Evolutionary conservation across 2,888 invertebrate genomes (phyloP).

Genomic region (Elysia crispata): DNA sequence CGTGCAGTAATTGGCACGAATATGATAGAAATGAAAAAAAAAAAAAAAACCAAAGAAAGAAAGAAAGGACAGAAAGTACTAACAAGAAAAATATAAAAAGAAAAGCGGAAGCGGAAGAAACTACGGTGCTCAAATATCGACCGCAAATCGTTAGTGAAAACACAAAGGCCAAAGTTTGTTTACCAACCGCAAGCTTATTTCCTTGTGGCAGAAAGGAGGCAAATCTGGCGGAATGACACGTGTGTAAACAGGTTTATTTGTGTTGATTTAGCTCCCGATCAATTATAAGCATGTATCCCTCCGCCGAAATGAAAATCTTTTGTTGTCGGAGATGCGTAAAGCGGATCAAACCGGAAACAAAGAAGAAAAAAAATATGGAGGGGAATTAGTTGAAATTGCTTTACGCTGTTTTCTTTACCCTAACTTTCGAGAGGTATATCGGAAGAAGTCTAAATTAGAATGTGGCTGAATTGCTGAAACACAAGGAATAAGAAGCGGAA

Average conservation of each 20-base stretch:
- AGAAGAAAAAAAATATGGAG: no score
- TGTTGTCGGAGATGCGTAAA: no score
- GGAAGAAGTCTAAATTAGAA: no score
- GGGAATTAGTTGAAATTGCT: no score
- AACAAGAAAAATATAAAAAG: slow-evolving; percentile 15
- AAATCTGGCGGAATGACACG: neutral
- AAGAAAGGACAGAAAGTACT: neutral
- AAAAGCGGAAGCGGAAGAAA: neutral
- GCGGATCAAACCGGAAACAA: no score
- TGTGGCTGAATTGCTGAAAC: no score
- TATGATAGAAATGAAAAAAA: neutral
- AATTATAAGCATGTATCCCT: neutral
- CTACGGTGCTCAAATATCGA: neutral
- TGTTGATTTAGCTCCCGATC: slow-evolving; percentile 10
- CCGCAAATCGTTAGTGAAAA: neutral
- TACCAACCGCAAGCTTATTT: neutral
- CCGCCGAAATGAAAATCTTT: neutral
- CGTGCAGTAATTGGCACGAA: no score
- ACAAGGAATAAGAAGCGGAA: no score
- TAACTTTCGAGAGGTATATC: no score
- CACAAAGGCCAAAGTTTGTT: neutral
- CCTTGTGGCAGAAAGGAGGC: no score
- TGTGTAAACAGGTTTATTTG: slow-evolving; percentile 12
- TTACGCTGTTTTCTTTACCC: no score
- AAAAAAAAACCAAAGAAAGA: neutral